Conservation (phyloP, 2,113 vertebrate species). For the Tupaia tana region DNA sequence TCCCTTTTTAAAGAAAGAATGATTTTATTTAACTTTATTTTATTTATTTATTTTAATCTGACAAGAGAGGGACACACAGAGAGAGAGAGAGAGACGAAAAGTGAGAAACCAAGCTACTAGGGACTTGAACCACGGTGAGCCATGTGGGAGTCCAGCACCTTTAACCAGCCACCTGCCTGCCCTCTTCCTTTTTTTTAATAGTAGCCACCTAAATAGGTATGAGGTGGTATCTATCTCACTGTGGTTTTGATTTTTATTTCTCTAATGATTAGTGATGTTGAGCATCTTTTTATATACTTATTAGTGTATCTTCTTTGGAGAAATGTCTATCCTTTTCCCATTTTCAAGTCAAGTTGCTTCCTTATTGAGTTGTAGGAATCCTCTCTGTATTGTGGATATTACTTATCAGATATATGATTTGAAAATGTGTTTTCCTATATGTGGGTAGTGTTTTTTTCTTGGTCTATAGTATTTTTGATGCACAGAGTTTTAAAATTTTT, state of each 20-base stretch:
- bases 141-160: too few species aligned
- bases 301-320: conserved; percentile 8
- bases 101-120: too few species aligned
- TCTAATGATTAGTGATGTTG: background rate
- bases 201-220: background rate
- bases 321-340: background rate
- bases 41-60: too few species aligned
- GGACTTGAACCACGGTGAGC: too few species aligned
- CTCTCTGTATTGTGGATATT: background rate
- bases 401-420: background rate
- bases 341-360: background rate
- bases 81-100: too few species aligned
- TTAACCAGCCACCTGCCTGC: too few species aligned
- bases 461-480: background rate
- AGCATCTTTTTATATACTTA: background rate
- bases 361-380: background rate
- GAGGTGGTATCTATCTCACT: background rate
- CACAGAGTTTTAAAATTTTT: background rate
- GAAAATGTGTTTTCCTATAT: background rate
- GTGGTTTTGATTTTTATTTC: background rate
- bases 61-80: too few species aligned
- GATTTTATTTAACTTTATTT: too few species aligned
- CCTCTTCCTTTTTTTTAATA: background rate
- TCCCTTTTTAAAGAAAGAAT: too few species aligned
- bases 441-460: background rate